Evolutionary conservation across 2,888 invertebrate genomes (phyloP), one percentile per base, ranked within the genome.

Genomic region (Cheiracanthium punctorium): DNA sequence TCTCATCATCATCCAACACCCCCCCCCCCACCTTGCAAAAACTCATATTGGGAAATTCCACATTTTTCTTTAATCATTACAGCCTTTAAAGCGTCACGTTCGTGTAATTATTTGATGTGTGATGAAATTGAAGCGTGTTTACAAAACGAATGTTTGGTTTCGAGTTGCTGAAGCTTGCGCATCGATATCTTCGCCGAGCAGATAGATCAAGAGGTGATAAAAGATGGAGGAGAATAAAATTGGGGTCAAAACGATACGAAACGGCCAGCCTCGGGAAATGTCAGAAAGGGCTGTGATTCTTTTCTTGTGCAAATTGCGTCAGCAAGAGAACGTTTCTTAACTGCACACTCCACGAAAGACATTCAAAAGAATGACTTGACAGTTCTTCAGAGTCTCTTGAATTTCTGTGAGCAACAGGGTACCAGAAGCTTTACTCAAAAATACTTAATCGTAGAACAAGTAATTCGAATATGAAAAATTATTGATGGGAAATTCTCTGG

Each of bases 1-100:
- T 7, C 10, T 12, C 1, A 17, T 67, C 29, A 12, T 17, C 30
- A 1, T 30, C 67, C 1, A 17, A 30, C 29, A 12, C 32, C 30
- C 14, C 67, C 67, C 7, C n/a, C n/a, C n/a, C n/a, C n/a, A n/a
- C n/a, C n/a, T n/a, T n/a, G n/a, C n/a, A n/a, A n/a, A n/a, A n/a
- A n/a, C n/a, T 67, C 20, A 29, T 32, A 67, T 33, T 32, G 67
- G 28, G 30, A 17, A 32, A 30, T 67, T 67, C 33, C 67, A 17
- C 32, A 32, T 67, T 67, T 32, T 67, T 67, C 67, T 29, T 67
- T 67, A 30, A 67, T 67, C 67, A 32, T 33, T 67, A 32, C 67
- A 67, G 67, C 33, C 24, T 58, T 58, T 58, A 58, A 58, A 58
- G 58, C 58, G 24, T 58, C 58, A 58, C 58, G 58, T 24, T 58